These are phyloP conservation scores for Caloenas nicobarica DNA, from an alignment of 2,113 vertebrate genomes.

Conservation along the genomic window DNA sequence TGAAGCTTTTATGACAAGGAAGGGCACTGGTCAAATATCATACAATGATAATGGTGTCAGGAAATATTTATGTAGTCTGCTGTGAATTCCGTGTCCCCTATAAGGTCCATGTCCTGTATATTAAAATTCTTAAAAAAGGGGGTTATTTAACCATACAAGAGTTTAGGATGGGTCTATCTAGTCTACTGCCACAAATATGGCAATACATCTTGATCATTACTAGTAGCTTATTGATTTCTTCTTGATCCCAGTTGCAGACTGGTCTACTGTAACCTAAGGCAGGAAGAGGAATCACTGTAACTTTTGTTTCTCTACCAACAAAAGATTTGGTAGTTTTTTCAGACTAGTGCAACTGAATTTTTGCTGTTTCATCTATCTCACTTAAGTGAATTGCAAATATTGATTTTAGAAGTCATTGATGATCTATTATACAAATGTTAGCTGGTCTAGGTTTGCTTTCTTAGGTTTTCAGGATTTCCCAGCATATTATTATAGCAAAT, in stretches of 20 bases:
- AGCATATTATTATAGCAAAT: not conserved
- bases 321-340: not conserved
- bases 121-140: not conserved
- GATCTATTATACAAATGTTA: not conserved
- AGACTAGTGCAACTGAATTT: not conserved
- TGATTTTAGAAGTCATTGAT: not conserved
- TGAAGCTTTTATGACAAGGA: not conserved
- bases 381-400: not conserved
- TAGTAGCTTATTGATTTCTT: not conserved
- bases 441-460: not conserved
- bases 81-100: not conserved
- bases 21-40: not conserved
- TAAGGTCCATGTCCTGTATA: not conserved
- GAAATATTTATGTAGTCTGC: not conserved
- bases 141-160: not conserved
- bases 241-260: not conserved
- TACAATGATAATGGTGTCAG: not conserved
- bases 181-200: not conserved
- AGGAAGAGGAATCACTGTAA: not conserved
- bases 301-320: not conserved
- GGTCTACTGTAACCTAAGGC: not conserved
- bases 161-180: not conserved
- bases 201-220: not conserved
- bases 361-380: not conserved
- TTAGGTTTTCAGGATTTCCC: not conserved